Percentiles rank a stretch among this genome's conserved stretches.
phyloP scores from a whole-genome alignment of 2,888 invertebrate genomes.

The Euzophera pinguis region DNA sequence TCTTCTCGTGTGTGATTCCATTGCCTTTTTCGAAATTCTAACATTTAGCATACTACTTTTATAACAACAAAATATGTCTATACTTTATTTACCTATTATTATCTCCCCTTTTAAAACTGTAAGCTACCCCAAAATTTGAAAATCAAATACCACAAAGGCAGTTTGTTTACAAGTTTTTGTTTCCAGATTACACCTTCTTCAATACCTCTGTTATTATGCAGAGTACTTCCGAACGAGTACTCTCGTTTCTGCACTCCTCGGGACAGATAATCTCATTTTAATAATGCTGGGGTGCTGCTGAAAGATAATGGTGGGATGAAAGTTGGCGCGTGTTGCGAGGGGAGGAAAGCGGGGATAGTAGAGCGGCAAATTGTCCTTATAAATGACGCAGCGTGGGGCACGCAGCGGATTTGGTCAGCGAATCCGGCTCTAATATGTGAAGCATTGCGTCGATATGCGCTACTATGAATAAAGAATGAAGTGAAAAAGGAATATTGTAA shows the following conservation, averaged over 20 bases:
- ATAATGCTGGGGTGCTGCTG: conserved; percentile 12
- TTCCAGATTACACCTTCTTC: conserved; percentile 1
- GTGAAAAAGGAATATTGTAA: not conserved
- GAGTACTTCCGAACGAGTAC: conserved; percentile 4
- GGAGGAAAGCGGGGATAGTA: conserved; percentile 28
- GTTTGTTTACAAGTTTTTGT: conserved; percentile 6
- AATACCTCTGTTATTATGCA: conserved; percentile 1
- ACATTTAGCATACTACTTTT: too few species aligned
- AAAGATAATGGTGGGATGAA: conserved; percentile 32
- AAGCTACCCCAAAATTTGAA: not conserved
- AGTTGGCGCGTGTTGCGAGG: conserved; percentile 17
- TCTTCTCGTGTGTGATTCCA: too few species aligned
- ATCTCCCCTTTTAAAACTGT: not conserved
- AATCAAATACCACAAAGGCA: not conserved
- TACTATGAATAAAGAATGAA: too few species aligned
- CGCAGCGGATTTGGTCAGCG: conserved; percentile 20
- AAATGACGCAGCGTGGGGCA: conserved; percentile 27
- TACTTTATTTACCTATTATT: not conserved
- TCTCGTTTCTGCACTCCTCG: conserved; percentile 7
- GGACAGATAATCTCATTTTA: conserved; percentile 14
- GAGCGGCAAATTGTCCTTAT: conserved; percentile 53
- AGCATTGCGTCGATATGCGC: not conserved
- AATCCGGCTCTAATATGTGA: conserved; percentile 28
- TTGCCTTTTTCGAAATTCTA: too few species aligned
- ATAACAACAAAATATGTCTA: not conserved